Evolutionary conservation across 2,888 invertebrate species (phyloP).

Genomic region (Drosophila tripunctata): DNA sequence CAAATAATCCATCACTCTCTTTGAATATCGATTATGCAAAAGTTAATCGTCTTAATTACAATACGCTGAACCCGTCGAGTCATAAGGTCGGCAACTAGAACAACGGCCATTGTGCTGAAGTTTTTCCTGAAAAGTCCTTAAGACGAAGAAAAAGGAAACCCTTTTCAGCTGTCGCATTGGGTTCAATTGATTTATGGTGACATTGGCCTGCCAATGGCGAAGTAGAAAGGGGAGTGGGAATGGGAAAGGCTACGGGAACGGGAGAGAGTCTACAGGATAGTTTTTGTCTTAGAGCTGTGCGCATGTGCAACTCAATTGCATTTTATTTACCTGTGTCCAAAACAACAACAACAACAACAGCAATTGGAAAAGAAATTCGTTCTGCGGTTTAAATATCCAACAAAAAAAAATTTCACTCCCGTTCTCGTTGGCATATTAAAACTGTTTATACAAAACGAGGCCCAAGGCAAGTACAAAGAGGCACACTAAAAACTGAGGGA

Average conservation of each 20-base stretch:
- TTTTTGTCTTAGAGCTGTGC: constrained; percentile 17
- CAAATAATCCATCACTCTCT: not conserved
- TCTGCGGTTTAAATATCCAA: constrained; percentile 78
- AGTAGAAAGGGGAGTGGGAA: not conserved
- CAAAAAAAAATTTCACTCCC: constrained; percentile 65
- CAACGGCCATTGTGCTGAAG: constrained; percentile 33
- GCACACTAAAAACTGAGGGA: constrained; percentile 20
- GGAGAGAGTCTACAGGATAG: constrained; percentile 3
- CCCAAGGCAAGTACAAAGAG: constrained; percentile 2
- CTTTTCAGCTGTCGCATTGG: constrained; percentile 80
- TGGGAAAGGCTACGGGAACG: not conserved
- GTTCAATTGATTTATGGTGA: constrained; percentile 79
- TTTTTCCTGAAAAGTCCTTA: constrained; percentile 25
- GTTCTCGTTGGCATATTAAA: constrained; percentile 63
- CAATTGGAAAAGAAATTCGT: constrained; percentile 54
- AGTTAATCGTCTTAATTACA: constrained; percentile 74
- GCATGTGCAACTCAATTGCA: constrained; percentile 80
- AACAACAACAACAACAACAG: not conserved
- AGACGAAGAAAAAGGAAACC: constrained; percentile 60
- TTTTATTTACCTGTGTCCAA: constrained; percentile 59
- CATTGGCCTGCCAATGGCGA: constrained; percentile 8
- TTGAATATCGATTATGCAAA: constrained; percentile 56
- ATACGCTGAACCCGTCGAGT: constrained; percentile 10
- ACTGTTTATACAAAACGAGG: constrained; percentile 48
- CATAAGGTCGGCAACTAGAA: constrained; percentile 21